phyloP scores from a whole-genome alignment of 2,888 invertebrate genomes.

The Junonia oenone region DNA sequence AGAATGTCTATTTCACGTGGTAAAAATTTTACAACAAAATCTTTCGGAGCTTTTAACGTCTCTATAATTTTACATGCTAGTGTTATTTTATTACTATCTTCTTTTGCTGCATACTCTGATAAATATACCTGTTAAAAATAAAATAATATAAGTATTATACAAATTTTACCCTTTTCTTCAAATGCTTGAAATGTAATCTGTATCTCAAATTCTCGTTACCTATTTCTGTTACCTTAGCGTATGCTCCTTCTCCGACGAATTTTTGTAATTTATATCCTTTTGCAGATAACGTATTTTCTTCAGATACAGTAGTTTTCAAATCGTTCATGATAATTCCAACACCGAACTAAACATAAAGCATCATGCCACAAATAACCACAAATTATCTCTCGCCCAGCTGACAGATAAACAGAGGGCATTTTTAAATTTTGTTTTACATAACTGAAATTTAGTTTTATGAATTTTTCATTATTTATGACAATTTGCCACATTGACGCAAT shows the following conservation, averaged over 20 bases:
- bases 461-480: conserved; percentile 23
- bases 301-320: conserved; percentile 62
- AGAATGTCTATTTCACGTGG: conserved; percentile 90
- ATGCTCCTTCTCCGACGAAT: conserved; percentile 87
- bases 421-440: conserved; percentile 46
- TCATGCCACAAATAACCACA: conserved; percentile 34
- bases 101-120: conserved; percentile 56
- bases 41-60: conserved; percentile 84
- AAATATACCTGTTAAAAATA: conserved; percentile 55
- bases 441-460: conserved; percentile 47
- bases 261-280: conserved; percentile 82
- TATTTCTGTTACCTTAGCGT: conserved; percentile 82
- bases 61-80: conserved; percentile 89
- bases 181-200: neutral
- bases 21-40: conserved; percentile 89
- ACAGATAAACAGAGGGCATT: conserved; percentile 50
- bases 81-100: conserved; percentile 43
- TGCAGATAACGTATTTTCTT: conserved; percentile 65
- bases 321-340: conserved; percentile 65
- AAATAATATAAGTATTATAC: neutral
- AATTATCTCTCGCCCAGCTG: conserved; percentile 37
- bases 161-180: neutral
- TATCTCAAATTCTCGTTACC: neutral
- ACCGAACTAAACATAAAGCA: conserved; percentile 41
- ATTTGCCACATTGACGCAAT: conserved; percentile 16